Base-by-base conservation (phyloP, 1,140 invertebrate species). In the Vanessa tameamea region DNA sequence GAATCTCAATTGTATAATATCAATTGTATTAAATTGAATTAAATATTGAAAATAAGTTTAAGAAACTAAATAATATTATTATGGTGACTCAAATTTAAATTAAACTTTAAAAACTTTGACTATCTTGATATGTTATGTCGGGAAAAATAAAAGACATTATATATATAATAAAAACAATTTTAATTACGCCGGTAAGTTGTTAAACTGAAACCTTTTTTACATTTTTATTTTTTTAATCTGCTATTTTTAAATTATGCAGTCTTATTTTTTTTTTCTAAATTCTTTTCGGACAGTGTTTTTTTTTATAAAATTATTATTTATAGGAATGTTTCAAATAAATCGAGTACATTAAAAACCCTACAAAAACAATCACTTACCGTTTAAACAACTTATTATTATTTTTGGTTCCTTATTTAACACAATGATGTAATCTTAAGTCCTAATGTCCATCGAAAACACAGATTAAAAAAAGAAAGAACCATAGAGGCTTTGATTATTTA, bases 221-320 rank as follows among this genome's bases (percentile, higher is more conserved):
- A 74, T 67, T 48, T 59, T 57, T 43, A 64, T 68, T 51, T 70
- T 69, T 64, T 73, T 57, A 57, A 75, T 73, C 75, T 78, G 73
- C 69, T 65, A 75, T 74, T 78, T 77, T 69, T 77, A 76, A 72
- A 74, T 75, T 78, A 78, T 72, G 70, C 79, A 81, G 79, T 81
- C 79, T 81, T 80, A 71, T 77, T 79, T 43, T 9, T 43, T 9
- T 77, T 74, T 74, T 74, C 72, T 74, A 74, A 74, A 74, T 74
- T 74, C 72, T 69, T 74, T 66, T 74, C 72, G 72, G 72, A 74
- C 66, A 74, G 66, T 72, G 71, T 66, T 69, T 47, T 61, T n/a
- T 69, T 69, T 23, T 57, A 61, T 53, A 53, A 64, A 59, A 55
- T 43, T 26, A 70, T 55, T 57, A 57, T 57, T 67, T 51, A 50